A percentile compares a stretch with the other conserved stretches of the same genome.
Conservation (phyloP, 2,113 vertebrate genomes). For the Chelonoidis abingdonii region DNA sequence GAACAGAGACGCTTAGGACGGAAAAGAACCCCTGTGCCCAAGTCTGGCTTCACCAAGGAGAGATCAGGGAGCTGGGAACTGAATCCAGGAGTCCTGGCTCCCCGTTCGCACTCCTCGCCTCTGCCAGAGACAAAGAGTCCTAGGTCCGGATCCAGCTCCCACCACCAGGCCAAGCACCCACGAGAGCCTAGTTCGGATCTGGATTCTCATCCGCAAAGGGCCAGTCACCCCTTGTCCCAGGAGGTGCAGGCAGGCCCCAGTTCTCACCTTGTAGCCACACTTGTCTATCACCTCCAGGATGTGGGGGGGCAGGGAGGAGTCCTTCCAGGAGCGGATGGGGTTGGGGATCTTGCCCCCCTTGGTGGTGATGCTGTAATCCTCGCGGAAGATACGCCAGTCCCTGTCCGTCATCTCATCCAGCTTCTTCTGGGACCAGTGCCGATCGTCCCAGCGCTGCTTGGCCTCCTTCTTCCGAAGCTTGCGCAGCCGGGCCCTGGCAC, state of each 20-base stretch:
- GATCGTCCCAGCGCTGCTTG: conserved; percentile 98
- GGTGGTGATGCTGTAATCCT: conserved; percentile 99
- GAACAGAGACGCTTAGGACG: not conserved
- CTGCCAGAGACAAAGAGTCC: not conserved
- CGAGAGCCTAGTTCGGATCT: fast-evolving
- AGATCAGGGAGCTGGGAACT: fast-evolving
- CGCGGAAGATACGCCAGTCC: conserved; percentile 97
- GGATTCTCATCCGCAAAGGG: not conserved
- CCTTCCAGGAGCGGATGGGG: conserved; percentile 98
- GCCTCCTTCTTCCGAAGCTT: conserved; percentile 98
- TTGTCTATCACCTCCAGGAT: conserved; percentile 99
- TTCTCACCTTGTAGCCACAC: conserved; percentile 95
- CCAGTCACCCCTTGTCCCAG: not conserved
- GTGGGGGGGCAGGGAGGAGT: conserved; percentile 92
- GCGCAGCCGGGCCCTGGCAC: conserved; percentile 86
- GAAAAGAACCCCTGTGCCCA: not conserved
- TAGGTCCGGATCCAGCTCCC: fast-evolving
- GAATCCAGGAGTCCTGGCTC: not conserved
- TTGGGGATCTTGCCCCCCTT: conserved; percentile 99
- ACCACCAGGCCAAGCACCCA: fast-evolving
- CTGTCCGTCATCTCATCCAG: conserved; percentile 98
- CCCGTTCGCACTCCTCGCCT: too few relatives aligned
- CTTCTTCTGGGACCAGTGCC: conserved; percentile 99
- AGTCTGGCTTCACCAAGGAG: not conserved
- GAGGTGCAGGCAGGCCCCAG: fast-evolving